Conservation (phyloP, 2,113 vertebrate species). For the Porphyrio hochstetteri region DNA sequence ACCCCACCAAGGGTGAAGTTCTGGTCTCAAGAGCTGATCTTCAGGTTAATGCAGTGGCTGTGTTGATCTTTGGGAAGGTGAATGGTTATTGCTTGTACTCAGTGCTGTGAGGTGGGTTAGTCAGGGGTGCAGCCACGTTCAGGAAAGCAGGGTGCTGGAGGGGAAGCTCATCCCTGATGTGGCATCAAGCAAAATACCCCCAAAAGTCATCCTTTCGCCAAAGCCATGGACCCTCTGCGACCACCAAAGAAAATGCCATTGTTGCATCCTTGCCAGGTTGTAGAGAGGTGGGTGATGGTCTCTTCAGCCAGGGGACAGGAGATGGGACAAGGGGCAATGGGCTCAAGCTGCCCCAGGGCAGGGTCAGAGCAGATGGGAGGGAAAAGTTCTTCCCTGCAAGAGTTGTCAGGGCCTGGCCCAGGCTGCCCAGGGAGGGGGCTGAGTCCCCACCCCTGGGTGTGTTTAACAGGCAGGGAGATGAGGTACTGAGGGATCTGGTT, state of each 20-base stretch:
- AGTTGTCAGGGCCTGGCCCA: too few relatives aligned
- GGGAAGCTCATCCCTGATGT: not conserved
- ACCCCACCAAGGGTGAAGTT: not conserved
- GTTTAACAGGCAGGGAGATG: too few relatives aligned
- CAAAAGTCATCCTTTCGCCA: not conserved
- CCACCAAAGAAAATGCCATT: not conserved
- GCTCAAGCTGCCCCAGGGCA: too few relatives aligned
- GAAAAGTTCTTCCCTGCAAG: too few relatives aligned
- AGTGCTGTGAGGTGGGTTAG: accelerated
- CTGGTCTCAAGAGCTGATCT: not conserved
- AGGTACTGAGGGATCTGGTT: too few relatives aligned
- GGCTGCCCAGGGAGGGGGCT: too few relatives aligned
- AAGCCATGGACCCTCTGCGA: not conserved
- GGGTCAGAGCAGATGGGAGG: too few relatives aligned
- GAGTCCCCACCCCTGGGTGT: too few relatives aligned
- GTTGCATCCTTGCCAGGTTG: too few relatives aligned
- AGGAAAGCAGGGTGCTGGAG: not conserved
- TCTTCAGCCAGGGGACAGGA: too few relatives aligned
- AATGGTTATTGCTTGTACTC: not conserved
- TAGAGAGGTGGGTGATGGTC: too few relatives aligned
- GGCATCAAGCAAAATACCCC: not conserved
- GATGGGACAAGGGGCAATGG: too few relatives aligned
- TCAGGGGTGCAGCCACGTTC: accelerated
- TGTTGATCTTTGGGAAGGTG: accelerated
- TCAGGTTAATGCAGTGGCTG: not conserved